Base-by-base conservation (phyloP, 2,797 vertebrate species). In the Clarias fuscus region DNA sequence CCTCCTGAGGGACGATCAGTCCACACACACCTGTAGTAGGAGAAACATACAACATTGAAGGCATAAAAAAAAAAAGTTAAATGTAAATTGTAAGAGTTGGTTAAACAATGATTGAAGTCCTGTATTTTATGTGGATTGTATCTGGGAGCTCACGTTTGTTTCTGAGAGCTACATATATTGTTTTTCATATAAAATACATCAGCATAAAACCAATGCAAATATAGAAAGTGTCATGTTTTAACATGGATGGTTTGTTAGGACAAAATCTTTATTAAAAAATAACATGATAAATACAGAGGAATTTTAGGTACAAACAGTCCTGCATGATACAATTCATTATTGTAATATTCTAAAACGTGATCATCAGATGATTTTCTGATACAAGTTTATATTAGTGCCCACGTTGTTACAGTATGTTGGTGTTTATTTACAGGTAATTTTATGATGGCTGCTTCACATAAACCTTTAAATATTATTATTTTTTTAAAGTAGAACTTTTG, bases 1-100 rank as follows among this genome's bases (percentile, higher is more conserved):
- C 98, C 91, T 99, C 98, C 92, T 99, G 98, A 75, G 97, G 98
- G 89, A 99, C 98, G n/a, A 99, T 99, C 93, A 99, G 94, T 78
- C 98, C 98, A 87, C 98, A 99, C 84, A 99, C 98, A 93, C 98
- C 98, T 99, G 94, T 81, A 62, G 89, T 15, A 91, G 37, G 91
- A 85, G 58, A 67, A 59, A 85, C 3, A 5, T 17, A 80, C 22
- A 48, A 24, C 13, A 79, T 17, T 24, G 30, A 75, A 48, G 15
- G 84, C 20, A 86, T 37, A 14, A 73, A 43, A 11, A 87, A 22
- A 33, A 33, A 33, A 33, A 81, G 2, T 14, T 3, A 15, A 24
- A 76, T 14, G 1, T 76, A 7, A n/a, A 62, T 40, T 64, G 17
- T 0, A 14, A 11, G 1, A 64, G 6, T 3, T 80, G 33, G 11